These are phyloP conservation scores for Sminthurides aquaticus DNA, from an alignment of 2,888 invertebrate genomes.

Conservation along the genomic window DNA sequence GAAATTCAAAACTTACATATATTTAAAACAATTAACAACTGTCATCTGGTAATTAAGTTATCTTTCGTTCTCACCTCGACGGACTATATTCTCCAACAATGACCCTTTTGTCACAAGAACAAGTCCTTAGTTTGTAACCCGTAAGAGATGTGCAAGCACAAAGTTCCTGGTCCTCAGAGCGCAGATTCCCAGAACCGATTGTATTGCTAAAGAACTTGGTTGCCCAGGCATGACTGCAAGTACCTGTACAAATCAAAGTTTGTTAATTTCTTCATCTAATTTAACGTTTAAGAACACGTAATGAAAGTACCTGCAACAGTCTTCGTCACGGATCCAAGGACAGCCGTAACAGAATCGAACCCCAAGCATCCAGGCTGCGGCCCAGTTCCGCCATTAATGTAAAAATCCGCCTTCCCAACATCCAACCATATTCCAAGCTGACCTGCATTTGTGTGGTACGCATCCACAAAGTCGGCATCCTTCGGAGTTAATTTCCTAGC, in stretches of 20 bases:
- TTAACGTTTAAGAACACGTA: background rate
- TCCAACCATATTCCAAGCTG: conserved; percentile 18
- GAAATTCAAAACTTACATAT: background rate
- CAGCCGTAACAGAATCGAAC: background rate
- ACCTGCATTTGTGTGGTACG: conserved; percentile 19
- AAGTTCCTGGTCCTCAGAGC: background rate
- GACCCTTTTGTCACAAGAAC: conserved; percentile 12
- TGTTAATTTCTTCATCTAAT: no score
- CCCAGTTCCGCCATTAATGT: conserved; percentile 16
- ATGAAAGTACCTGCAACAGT: conserved; percentile 15
- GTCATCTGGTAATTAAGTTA: no score
- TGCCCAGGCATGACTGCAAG: conserved; percentile 15
- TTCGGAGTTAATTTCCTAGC: conserved; percentile 6
- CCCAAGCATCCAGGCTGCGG: conserved; percentile 20
- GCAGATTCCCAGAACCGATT: background rate
- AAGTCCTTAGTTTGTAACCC: conserved; percentile 10
- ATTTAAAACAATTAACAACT: background rate
- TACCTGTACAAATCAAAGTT: conserved; percentile 11
- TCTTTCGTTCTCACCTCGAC: background rate
- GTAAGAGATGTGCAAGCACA: conserved; percentile 10
- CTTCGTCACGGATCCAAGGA: conserved; percentile 9
- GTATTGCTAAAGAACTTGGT: conserved; percentile 10
- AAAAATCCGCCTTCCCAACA: conserved; percentile 15
- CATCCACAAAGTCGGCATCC: conserved; percentile 16
- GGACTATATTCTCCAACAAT: conserved; percentile 7